Conservation (phyloP, 1,140 invertebrate species). For the Aphidius gifuensis region DNA sequence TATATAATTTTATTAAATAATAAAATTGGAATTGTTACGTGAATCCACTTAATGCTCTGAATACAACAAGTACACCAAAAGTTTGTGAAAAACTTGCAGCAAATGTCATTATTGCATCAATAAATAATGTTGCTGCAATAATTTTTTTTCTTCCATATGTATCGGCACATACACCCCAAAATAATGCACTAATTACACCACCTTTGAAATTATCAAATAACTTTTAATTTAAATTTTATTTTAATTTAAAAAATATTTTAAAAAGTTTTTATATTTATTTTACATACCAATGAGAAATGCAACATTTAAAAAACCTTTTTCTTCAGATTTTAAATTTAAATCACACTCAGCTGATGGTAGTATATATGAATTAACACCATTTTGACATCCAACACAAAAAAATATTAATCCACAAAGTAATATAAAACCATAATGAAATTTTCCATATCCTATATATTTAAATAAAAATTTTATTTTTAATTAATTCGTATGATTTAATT, state of each 20-base stretch:
- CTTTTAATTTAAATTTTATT: conserved; percentile 7
- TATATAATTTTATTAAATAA: neutral
- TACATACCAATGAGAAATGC: conserved; percentile 57
- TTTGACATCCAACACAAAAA: conserved; percentile 59
- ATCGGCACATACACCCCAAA: conserved; percentile 68
- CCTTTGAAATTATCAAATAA: conserved; percentile 40
- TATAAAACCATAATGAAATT: conserved; percentile 39
- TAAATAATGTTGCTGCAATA: conserved; percentile 60
- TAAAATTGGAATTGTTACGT: conserved; percentile 50
- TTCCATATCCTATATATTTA: conserved; percentile 36
- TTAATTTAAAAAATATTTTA: conserved; percentile 6
- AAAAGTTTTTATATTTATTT: neutral
- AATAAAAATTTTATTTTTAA: conserved; percentile 4
- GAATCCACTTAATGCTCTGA: conserved; percentile 58
- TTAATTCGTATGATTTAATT: neutral
- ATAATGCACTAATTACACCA: conserved; percentile 57
- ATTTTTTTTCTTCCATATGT: conserved; percentile 62
- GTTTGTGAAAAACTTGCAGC: conserved; percentile 54
- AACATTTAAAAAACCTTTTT: conserved; percentile 59
- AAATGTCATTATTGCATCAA: conserved; percentile 59
- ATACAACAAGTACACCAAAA: conserved; percentile 54
- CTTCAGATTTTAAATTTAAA: conserved; percentile 53
- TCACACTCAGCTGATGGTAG: conserved; percentile 59
- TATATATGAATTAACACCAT: conserved; percentile 61
- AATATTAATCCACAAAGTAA: conserved; percentile 47